Evolutionary conservation across 2,888 invertebrate genomes (phyloP), one percentile per base, ranked within the genome.

Genomic region (Phrixothrix hirtus): DNA sequence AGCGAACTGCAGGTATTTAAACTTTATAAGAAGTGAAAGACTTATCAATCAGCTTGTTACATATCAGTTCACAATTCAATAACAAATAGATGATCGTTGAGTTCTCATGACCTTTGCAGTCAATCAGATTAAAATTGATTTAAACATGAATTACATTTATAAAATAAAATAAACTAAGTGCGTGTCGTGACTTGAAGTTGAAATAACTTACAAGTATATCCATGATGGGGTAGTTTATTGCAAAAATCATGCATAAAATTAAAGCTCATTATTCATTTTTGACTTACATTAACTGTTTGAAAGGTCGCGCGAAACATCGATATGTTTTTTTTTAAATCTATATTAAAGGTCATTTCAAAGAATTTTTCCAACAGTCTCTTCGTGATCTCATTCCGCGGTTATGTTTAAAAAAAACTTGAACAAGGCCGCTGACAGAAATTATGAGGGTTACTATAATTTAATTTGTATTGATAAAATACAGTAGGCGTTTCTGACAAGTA

Each of bases 101-200:
- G 39, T 51, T 51, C 51, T 51, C 51, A 51, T 45, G 51, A 51
- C 51, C 45, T 51, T 51, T 45, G 13, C 44, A 51, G 44, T 51
- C 51, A 51, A 51, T 51, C 45, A 38, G 45, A 51, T 39, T 45
- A 38, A 45, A 51, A 45, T 50, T 45, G 38, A 51, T 51, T 51
- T 51, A 51, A 51, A 51, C 51, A 51, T 32, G 45, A 38, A 34
- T 45, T 51, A 45, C 44, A 51, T 45, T 51, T 51, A 46, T 39
- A 43, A 45, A 51, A 51, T 36, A 51, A 41, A 45, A 38, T 34
- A 34, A 38, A 41, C 42, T 12, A 43, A 30, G 11, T 35, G 17
- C 27, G 35, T 31, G 45, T 45, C 51, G 51, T 51, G 51, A 51
- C 51, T 39, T 13, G 12, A 32, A 29, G 29, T 36, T 35, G 7